Evolutionary conservation across 2,888 invertebrate genomes (phyloP), one percentile per base, ranked within the genome.

Genomic region (Machimus rusticus): DNA sequence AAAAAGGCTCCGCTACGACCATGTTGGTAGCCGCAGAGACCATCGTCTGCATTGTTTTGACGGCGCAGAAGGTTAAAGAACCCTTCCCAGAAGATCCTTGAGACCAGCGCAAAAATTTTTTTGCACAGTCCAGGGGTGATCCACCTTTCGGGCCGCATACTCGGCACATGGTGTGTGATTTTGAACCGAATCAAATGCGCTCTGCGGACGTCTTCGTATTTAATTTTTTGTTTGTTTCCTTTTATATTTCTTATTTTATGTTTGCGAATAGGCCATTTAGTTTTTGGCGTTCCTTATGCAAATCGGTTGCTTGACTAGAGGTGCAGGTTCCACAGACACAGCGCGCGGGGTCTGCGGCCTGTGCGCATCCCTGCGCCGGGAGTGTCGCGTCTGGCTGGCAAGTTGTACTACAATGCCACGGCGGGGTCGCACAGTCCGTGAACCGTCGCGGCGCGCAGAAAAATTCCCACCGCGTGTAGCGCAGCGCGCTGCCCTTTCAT

Each of bases 41-140:
- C 85, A 85, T 74, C 85, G 86, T 86, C 86, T 86, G 66, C 86
- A 86, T 88, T 89, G 89, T 89, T 89, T 89, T 89, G 89, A 89
- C 89, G 89, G 89, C 88, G 88, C 84, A 77, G 87, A 88, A 89
- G 89, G 89, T 89, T 89, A 89, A 89, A 89, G 89, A 89, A 89
- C 89, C 88, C 87, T 88, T 87, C 57, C 81, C 28, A 46, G 77
- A 88, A 82, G 86, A 89, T 89, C 89, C 89, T 89, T 89, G 89
- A 89, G 86, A 88, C 81, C 74, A 31, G 74, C 28, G 85, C 74
- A 85, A 43, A 74, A 12, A 31, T 84, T 74, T 66, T 43, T 74
- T 82, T 82, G 82, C 74, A 74, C 43, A 85, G 34, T 46, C 74
- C 85, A 85, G 85, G 74, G 74, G 74, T 85, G 74, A 74, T 39